Percentiles rank a stretch among this genome's conserved stretches.
phyloP scores from a whole-genome alignment of 2,113 vertebrate species.

The Xenopus tropicalis region DNA sequence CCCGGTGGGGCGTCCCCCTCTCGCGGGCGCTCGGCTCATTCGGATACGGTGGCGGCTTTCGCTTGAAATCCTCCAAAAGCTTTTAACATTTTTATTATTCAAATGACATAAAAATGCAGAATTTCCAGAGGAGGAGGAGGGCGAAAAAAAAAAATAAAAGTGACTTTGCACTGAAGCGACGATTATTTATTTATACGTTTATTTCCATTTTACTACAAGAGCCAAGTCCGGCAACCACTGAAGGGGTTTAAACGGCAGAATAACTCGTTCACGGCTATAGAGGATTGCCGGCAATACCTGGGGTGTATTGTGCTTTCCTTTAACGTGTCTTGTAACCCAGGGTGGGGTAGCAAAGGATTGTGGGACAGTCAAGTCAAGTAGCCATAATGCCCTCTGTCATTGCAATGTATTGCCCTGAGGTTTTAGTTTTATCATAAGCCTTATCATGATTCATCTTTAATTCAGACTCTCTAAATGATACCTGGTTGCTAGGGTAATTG shows the following conservation, averaged over 20 bases:
- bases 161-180: background rate
- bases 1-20: accelerated
- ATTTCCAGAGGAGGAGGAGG: background rate
- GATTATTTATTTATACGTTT: slow-evolving; percentile 4
- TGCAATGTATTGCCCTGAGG: too few species aligned
- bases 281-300: too few species aligned
- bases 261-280: too few species aligned
- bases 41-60: background rate
- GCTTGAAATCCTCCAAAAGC: slow-evolving; percentile 18
- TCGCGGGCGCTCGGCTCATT: background rate
- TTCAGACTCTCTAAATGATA: too few species aligned
- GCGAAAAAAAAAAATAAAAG: background rate
- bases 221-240: background rate
- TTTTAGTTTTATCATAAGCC: too few species aligned
- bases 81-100: slow-evolving; percentile 21
- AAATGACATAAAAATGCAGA: slow-evolving; percentile 18
- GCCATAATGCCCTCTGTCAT: too few species aligned
- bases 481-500: too few species aligned
- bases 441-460: too few species aligned
- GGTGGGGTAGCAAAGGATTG: too few species aligned
- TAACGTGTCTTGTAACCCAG: too few species aligned
- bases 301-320: too few species aligned
- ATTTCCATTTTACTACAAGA: background rate
- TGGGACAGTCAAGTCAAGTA: too few species aligned
- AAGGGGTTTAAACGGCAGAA: background rate